phyloP scores from a whole-genome alignment of 92 coral and sea anemone species.

The Hydrozoanthus gracilis region DNA sequence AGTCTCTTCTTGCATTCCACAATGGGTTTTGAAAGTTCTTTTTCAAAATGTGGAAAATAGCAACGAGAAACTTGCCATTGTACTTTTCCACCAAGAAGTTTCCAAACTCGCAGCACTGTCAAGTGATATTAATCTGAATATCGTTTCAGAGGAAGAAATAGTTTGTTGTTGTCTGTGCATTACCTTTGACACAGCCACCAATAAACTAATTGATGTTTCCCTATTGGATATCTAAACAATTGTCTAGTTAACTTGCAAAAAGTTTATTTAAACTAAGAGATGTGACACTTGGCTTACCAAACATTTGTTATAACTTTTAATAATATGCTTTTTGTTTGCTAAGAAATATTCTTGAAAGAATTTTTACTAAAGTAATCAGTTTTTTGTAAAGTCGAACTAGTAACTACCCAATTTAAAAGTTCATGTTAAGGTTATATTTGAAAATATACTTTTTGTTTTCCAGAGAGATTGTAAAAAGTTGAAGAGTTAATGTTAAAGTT shows the following conservation, averaged over 20 bases:
- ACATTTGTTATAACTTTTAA: constrained; percentile 29
- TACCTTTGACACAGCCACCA: constrained; percentile 58
- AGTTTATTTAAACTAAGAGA: constrained; percentile 14
- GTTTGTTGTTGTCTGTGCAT: constrained; percentile 43
- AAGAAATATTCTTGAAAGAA: neutral
- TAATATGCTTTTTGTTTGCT: constrained; percentile 11
- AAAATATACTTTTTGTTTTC: too few relatives aligned
- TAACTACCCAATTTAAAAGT: too few relatives aligned
- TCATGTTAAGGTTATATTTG: too few relatives aligned
- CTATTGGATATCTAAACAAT: constrained; percentile 2
- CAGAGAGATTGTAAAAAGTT: too few relatives aligned
- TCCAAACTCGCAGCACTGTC: constrained; percentile 56
- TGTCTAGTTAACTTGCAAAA: constrained; percentile 26
- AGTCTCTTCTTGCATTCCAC: constrained; percentile 53
- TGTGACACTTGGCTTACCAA: constrained; percentile 12
- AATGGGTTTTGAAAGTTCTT: constrained; percentile 66
- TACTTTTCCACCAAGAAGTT: constrained; percentile 58
- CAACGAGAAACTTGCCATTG: constrained; percentile 38
- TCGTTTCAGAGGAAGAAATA: constrained; percentile 57
- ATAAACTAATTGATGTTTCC: constrained; percentile 50
- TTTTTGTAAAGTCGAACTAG: constrained; percentile 16
- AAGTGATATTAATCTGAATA: too few relatives aligned
- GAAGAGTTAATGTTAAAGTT: too few relatives aligned
- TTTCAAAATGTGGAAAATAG: constrained; percentile 50
- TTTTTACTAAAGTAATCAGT: constrained; percentile 10